Evolutionary conservation across 1,140 invertebrate species (phyloP), one percentile per base, ranked within the genome.

Genomic region (Anastatus disparis): DNA sequence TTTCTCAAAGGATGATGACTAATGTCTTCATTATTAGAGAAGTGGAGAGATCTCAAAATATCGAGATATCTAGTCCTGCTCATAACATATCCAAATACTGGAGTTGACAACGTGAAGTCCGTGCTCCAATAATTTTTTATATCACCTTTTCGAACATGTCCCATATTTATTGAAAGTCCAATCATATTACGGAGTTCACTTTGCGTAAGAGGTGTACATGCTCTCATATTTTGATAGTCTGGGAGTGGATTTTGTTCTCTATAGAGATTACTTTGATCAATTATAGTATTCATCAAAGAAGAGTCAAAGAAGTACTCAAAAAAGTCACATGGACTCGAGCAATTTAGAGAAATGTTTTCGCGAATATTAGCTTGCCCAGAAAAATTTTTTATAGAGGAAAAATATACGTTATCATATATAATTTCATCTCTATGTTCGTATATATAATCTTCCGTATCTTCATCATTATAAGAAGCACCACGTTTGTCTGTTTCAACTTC

Each of bases 1-100:
- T 75, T 53, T 75, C 22, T 29, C 27, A 48, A 48, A 75, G 74
- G 72, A 76, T 71, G 31, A 69, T 52, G 17, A 50, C 42, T 27
- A 44, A 22, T 17, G n/a, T 44, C 40, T 76, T 74, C 20, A 29
- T 66, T 66, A 38, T 66, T 17, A 35, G 3, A 7, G 35, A 70
- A 70, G 63, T 70, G 31, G 44, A 70, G 46, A 46, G 22, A 70
- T n/a, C 50, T 24, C 52, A 70, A 56, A 52, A 63, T 70, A 26
- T 61, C 13, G 17, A 73, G 24, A 65, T 71, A 77, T 24, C 67
- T 58, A 55, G 77, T 52, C 58, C 74, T 29, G 38, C 55, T 3
- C 40, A 44, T 44, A 3, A 15, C n/a, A 12, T 44, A 15, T 12
- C 63, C 31, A 26, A 29, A 55, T 31, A 72, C 22, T 50, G 46